These are phyloP conservation scores for Orthonyx spaldingii DNA, from an alignment of 2,113 vertebrate species.

Conservation along the genomic window DNA sequence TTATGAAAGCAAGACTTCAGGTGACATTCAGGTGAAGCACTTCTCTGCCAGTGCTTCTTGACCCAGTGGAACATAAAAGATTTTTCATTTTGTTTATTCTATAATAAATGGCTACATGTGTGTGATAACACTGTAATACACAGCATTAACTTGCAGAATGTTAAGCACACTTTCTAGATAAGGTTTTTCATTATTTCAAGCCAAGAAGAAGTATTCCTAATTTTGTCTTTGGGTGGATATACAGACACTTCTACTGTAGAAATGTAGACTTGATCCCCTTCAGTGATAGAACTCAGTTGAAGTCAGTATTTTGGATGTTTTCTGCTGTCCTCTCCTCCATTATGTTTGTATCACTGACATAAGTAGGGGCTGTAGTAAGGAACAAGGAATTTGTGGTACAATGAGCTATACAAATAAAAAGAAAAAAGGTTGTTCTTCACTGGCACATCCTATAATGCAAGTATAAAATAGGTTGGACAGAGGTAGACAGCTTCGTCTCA, in stretches of 20 bases:
- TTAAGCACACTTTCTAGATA: neutral
- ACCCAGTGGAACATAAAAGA: neutral
- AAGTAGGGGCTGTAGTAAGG: neutral
- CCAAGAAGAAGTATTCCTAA: neutral
- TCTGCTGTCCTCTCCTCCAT: neutral
- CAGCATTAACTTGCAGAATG: neutral
- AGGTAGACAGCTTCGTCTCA: neutral
- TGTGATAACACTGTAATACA: neutral
- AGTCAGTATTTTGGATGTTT: neutral
- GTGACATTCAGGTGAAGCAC: neutral
- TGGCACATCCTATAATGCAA: neutral
- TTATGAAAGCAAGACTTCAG: neutral
- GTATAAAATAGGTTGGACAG: neutral
- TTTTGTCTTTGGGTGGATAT: neutral
- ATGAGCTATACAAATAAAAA: neutral
- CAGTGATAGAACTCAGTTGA: neutral
- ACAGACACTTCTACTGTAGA: neutral
- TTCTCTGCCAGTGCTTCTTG: neutral
- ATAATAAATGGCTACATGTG: neutral
- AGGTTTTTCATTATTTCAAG: neutral
- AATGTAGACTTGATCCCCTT: neutral
- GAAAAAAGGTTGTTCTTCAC: neutral
- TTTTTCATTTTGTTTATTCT: conserved; percentile 1
- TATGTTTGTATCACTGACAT: neutral
- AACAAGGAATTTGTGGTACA: neutral